A percentile compares a stretch with the other conserved stretches of the same genome.
These are phyloP conservation scores for Xyliphius kryptos DNA, from an alignment of 2,113 vertebrate genomes.

Conservation along the genomic window DNA sequence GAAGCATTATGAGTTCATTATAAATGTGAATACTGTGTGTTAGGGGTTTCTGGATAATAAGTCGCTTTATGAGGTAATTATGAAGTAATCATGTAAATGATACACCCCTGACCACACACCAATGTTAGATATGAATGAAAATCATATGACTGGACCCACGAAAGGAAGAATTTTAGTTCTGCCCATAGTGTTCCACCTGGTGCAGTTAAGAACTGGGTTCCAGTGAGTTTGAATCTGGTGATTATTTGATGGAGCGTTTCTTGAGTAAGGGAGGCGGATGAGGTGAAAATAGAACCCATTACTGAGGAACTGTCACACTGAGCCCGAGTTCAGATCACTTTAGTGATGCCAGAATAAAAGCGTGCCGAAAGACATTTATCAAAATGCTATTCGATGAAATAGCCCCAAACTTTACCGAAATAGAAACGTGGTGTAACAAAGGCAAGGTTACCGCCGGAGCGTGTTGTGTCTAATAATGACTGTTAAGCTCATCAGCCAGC, in stretches of 20 bases:
- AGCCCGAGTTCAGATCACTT: neutral
- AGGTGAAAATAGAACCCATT: constrained; percentile 22
- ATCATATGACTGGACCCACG: too few species aligned
- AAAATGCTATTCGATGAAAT: constrained; percentile 13
- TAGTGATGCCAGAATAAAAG: constrained; percentile 1
- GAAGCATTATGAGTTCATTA: too few species aligned
- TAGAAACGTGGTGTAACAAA: neutral
- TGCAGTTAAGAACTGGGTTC: constrained; percentile 34
- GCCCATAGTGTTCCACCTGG: neutral
- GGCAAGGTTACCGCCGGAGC: constrained; percentile 11
- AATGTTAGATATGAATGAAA: too few species aligned
- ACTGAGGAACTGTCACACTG: neutral
- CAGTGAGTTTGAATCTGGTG: constrained; percentile 2
- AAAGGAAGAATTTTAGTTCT: neutral
- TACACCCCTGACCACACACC: too few species aligned
- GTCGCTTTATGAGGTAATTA: too few species aligned
- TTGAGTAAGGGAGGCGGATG: neutral
- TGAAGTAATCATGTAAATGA: too few species aligned
- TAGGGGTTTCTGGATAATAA: too few species aligned
- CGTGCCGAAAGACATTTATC: constrained; percentile 14
- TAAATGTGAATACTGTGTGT: too few species aligned
- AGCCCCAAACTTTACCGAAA: neutral
- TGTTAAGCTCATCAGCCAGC: neutral
- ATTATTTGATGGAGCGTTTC: constrained; percentile 3
- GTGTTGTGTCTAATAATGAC: constrained; percentile 2